Evolutionary conservation across 2,113 vertebrate genomes (phyloP).

Genomic region (Vireo altiloquus): DNA sequence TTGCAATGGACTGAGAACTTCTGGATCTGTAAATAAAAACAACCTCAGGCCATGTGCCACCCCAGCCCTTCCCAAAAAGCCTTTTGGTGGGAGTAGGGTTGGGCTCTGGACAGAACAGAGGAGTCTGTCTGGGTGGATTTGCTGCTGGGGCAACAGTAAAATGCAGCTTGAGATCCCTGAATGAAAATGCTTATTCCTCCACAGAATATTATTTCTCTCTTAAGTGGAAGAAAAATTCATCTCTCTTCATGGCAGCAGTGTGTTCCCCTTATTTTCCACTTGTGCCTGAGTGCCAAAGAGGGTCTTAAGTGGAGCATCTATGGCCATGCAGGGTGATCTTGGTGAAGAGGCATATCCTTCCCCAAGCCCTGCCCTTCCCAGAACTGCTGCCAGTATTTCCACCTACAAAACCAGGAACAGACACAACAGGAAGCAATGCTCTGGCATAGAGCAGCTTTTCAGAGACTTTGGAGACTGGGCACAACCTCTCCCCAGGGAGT

Average conservation of each 20-base stretch:
- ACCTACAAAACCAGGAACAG: background rate
- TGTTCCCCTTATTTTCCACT: background rate
- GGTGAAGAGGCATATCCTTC: background rate
- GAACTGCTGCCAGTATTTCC: background rate
- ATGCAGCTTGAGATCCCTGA: background rate
- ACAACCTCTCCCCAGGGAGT: background rate
- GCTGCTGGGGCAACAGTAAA: background rate
- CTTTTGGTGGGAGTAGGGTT: fast-evolving
- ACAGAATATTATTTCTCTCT: background rate
- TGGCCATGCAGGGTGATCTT: background rate
- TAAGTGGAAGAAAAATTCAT: background rate
- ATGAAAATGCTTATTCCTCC: background rate
- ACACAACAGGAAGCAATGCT: background rate
- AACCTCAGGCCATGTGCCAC: fast-evolving
- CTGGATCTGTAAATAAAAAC: background rate
- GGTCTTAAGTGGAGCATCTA: background rate
- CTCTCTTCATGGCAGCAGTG: background rate
- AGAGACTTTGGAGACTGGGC: background rate
- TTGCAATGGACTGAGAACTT: background rate
- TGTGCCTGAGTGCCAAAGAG: background rate
- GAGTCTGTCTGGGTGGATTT: background rate
- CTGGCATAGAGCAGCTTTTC: background rate
- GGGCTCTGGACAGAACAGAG: background rate
- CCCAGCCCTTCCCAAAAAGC: background rate
- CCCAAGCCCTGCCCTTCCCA: background rate